Conservation (phyloP, 2,113 vertebrate genomes). For the Halcyon senegalensis region DNA sequence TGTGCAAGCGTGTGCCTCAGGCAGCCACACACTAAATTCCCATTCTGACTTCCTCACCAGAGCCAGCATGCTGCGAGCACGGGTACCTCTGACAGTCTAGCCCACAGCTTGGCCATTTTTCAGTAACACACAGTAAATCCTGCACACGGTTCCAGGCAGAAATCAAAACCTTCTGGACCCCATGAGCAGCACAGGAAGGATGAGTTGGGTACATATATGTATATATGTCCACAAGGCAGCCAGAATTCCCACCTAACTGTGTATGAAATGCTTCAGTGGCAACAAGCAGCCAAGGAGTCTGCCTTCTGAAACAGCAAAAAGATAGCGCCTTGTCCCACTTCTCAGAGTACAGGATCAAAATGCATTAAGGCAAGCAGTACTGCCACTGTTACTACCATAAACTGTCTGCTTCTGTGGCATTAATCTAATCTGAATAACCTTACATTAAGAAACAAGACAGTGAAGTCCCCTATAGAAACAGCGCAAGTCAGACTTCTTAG, state of each 20-base stretch:
- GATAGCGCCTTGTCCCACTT: neutral
- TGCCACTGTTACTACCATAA: neutral
- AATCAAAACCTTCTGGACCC: neutral
- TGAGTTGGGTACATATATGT: neutral
- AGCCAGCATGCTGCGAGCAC: neutral
- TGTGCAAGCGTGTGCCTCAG: neutral
- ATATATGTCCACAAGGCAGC: neutral
- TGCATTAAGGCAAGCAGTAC: neutral
- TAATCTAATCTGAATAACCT: neutral
- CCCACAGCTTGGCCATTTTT: neutral
- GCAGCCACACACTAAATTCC: neutral
- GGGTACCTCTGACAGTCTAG: neutral
- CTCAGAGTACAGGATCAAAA: neutral
- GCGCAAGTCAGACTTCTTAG: neutral
- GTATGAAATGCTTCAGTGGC: neutral
- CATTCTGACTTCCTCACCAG: neutral
- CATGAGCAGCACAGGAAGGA: neutral
- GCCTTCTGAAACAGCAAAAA: neutral
- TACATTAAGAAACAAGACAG: neutral
- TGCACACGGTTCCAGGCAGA: neutral
- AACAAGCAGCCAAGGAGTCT: fast-evolving
- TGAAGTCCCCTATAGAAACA: neutral
- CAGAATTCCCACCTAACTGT: neutral
- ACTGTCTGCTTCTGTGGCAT: neutral
- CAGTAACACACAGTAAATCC: neutral